Evolutionary conservation across 1,140 invertebrate species (phyloP).

Genomic region (Penaeus indicus): DNA sequence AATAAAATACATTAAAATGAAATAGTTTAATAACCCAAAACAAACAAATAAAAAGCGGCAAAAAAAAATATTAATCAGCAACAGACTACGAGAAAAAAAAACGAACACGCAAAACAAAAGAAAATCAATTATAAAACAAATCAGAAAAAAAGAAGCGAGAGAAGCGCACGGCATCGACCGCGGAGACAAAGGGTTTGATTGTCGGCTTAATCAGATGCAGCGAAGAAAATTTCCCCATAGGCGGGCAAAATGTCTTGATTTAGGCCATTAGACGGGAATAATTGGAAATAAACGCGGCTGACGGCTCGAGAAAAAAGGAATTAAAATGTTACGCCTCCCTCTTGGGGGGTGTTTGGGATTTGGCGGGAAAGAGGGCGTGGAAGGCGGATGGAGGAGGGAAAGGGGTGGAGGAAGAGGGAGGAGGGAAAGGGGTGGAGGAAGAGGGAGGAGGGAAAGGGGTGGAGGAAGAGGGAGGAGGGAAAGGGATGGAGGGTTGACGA

Average conservation of each 20-base stretch:
- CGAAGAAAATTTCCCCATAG: constrained; percentile 33
- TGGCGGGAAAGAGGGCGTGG: background rate
- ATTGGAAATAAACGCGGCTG: constrained; percentile 44
- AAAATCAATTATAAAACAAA: background rate
- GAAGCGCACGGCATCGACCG: background rate
- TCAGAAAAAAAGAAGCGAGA: background rate
- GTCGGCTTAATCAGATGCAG: constrained; percentile 12
- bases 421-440: background rate
- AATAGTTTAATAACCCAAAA: too few relatives aligned
- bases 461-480: too few relatives aligned
- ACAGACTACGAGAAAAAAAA: too few relatives aligned
- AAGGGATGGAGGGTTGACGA: background rate
- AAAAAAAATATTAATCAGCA: too few relatives aligned
- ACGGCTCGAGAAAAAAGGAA: constrained; percentile 13
- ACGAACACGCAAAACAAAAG: too few relatives aligned
- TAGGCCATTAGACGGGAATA: constrained; percentile 42
- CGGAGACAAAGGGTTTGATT: constrained; percentile 11
- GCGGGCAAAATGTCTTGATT: constrained; percentile 28
- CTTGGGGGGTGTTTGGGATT: background rate
- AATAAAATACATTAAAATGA: too few relatives aligned
- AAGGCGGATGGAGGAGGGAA: background rate
- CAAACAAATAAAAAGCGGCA: too few relatives aligned
- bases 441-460: background rate
- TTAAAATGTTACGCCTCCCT: constrained; percentile 48
- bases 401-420: background rate